Base-by-base conservation (phyloP, 2,113 vertebrate genomes). In the Progne subis region DNA sequence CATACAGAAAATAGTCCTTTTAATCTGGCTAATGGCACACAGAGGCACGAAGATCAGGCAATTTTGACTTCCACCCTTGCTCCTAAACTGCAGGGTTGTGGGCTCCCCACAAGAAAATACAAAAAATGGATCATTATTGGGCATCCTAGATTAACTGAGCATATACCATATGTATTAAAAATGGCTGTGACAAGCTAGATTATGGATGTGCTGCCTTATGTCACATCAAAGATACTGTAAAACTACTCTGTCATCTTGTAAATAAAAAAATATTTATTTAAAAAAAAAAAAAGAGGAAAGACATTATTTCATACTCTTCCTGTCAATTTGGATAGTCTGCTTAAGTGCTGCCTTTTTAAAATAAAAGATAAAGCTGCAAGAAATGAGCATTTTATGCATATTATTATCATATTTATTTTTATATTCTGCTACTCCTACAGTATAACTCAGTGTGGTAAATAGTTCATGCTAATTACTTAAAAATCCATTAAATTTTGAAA, bases 341-440 rank as follows among this genome's bases (percentile, higher is more conserved):
- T 82, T 92, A 94, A 91, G 63, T 49, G 80, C 41, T 91, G 63
- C 43, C 31, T 89, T 86, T 87, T 86, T 26, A 95, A 96, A 97
- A 97, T 95, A 97, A 96, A 96, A 97, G 95, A 96, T 93, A 96
- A 97, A 91, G 79, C 81, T 92, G 53, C 47, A 96, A 97, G 87
- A 97, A 98, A 96, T 96, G 79, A 97, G 68, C 87, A 95, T 97
- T 98, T 98, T 97, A 98, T 97, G 95, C 95, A 98, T 96, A 97
- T 96, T 97, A 96, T 97, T 97, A 97, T 98, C 92, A 96, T 97
- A 97, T 97, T 98, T 98, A 98, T 98, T 98, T 98, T 97, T 98
- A 97, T 95, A 96, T 97, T 97, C 96, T 96, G 79, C 92, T 97
- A 94, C 95, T 98, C 94, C 92, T 97, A 95, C 96, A 96, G 91